phyloP scores from a whole-genome alignment of 2,113 vertebrate species.

The Cercocebus atys region DNA sequence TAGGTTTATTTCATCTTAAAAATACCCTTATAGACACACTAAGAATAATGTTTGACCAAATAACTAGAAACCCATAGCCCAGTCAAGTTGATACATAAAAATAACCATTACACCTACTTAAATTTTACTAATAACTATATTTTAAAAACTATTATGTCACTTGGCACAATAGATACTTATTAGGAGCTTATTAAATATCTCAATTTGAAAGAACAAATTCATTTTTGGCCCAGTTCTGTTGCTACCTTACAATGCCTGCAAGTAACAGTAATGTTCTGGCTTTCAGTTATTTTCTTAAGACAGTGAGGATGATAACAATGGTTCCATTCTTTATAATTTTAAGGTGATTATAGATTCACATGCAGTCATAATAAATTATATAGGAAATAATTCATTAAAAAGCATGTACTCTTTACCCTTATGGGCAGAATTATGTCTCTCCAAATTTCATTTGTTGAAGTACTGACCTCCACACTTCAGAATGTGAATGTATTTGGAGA shows the following conservation, averaged over 20 bases:
- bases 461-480: not conserved
- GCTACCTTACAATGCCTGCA: not conserved
- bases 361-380: not conserved
- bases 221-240: not conserved
- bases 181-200: not conserved
- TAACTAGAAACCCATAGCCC: not conserved
- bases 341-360: not conserved
- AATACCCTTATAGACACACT: not conserved
- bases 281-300: not conserved
- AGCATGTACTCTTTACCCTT: not conserved
- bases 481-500: not conserved
- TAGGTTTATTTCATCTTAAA: not conserved
- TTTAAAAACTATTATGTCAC: not conserved
- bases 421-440: not conserved
- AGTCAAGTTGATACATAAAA: not conserved
- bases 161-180: not conserved
- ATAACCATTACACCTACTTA: not conserved
- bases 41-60: not conserved
- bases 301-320: not conserved
- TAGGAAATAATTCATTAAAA: not conserved
- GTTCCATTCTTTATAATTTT: not conserved
- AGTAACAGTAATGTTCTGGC: not conserved
- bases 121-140: not conserved
- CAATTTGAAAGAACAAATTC: not conserved
- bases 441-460: not conserved